Conservation (phyloP, 2,797 vertebrate genomes). For the Scolopax rusticola region DNA sequence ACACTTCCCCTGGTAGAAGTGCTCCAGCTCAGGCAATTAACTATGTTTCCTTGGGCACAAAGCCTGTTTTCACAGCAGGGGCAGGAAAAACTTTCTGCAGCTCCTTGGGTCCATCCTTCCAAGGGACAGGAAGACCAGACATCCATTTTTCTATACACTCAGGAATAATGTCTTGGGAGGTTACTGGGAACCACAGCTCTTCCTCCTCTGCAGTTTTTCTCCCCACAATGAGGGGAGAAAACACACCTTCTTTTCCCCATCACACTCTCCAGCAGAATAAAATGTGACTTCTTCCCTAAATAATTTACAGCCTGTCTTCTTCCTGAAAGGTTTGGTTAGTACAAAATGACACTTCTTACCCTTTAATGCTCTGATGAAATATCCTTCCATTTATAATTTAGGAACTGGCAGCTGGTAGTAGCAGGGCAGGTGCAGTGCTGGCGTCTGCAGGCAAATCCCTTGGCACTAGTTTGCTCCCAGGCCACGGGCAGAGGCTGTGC, state of each 20-base stretch:
- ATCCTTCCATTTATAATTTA: constrained; percentile 63
- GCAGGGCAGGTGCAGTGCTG: constrained; percentile 36
- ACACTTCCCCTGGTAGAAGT: background rate
- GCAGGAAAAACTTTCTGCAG: background rate
- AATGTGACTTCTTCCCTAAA: constrained; percentile 76
- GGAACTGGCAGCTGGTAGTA: constrained; percentile 67
- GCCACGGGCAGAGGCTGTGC: background rate
- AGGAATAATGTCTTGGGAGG: background rate
- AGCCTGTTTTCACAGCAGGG: background rate
- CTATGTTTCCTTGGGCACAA: background rate
- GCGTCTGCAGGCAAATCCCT: constrained; percentile 11
- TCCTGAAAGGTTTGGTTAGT: constrained; percentile 60
- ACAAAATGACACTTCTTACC: constrained; percentile 61
- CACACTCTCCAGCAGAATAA: constrained; percentile 63
- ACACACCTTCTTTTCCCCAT: constrained; percentile 6
- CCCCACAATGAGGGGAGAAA: background rate
- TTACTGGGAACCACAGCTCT: background rate
- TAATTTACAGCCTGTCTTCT: constrained; percentile 72
- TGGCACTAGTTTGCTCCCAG: background rate
- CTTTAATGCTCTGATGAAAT: constrained; percentile 74
- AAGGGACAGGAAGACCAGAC: background rate
- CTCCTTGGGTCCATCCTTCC: background rate
- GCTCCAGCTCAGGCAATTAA: background rate
- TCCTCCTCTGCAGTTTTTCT: background rate
- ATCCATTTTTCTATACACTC: background rate